Conservation (phyloP, 2,797 vertebrate species). For the Nannoperca australis region DNA sequence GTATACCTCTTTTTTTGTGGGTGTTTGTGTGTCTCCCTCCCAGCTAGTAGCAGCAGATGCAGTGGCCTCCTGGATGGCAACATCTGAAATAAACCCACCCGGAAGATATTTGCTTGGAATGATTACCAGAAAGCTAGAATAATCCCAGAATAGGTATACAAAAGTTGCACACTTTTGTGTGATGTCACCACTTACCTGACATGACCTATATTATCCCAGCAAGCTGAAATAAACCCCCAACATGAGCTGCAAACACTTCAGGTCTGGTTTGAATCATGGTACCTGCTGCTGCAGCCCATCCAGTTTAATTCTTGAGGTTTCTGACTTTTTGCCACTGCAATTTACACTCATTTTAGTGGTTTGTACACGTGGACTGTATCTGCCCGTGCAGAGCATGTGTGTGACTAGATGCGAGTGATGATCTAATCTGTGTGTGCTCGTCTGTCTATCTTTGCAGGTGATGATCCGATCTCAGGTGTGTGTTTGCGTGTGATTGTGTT, state of each 20-base stretch:
- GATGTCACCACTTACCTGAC: slow-evolving; percentile 20
- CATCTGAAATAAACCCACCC: slow-evolving; percentile 40
- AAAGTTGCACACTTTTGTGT: neutral
- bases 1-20: slow-evolving; percentile 24
- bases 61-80: slow-evolving; percentile 21
- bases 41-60: slow-evolving; percentile 30
- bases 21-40: slow-evolving; percentile 9
- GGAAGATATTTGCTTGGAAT: slow-evolving; percentile 23
- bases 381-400: neutral
- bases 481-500: slow-evolving; percentile 56
- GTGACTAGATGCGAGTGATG: neutral
- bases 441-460: slow-evolving; percentile 46
- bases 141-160: slow-evolving; percentile 14
- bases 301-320: slow-evolving; percentile 27
- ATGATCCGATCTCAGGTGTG: slow-evolving; percentile 67
- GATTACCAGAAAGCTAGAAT: slow-evolving; percentile 10
- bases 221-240: slow-evolving; percentile 3
- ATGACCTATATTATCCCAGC: neutral
- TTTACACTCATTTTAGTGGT: slow-evolving; percentile 27
- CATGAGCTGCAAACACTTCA: slow-evolving; percentile 1
- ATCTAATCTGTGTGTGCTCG: slow-evolving; percentile 20
- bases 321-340: slow-evolving; percentile 16
- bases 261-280: slow-evolving; percentile 35
- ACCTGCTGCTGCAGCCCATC: slow-evolving; percentile 22
- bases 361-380: slow-evolving; percentile 14